Base-by-base conservation (phyloP, 2,888 invertebrate species). In the Platerodrilus igneus region DNA sequence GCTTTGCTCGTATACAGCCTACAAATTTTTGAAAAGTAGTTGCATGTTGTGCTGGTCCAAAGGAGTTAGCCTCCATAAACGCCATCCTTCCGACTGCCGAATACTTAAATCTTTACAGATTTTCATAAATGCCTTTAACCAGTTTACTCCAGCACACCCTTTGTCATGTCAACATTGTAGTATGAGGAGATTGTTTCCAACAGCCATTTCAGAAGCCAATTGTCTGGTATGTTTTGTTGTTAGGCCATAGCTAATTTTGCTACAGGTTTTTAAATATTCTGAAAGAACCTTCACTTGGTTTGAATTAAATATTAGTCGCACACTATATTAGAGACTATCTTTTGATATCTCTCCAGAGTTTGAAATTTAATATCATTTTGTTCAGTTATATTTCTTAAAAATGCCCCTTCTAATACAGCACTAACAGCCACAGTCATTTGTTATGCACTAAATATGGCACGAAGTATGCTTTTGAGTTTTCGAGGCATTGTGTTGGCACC, bases 11-110 rank as follows among this genome's bases (percentile, higher is more conserved):
- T 46, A 33, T 31, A 56, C 42, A 28, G 39, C 23, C 13, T 13
- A 13, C 30, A 32, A 38, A 32, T 38, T 38, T 11, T 13, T 14
- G 26, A 39, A 49, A 45, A 56, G 55, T 5, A 22, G 21, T 13
- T 33, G 25, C 6, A 56, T 48, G n/a, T n/a, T n/a, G 37, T 20
- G 32, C 28, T 36, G 30, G 26, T 48, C 54, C 36, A 56, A 57
- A 20, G 50, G 45, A 10, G 50, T 52, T n/a, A 46, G 37, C 36
- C 56, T 37, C 14, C 45, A 34, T 10, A 55, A 38, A 22, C 47
- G 46, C 33, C 50, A 51, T 22, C 37, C 42, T 45, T 57, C 55
- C 26, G 52, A 46, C 30, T 43, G 41, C 27, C 56, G 32, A 10
- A 57, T 39, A 26, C 46, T 50, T 17, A 52, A 41, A 35, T 10